These are phyloP conservation scores for Leucozona laternaria DNA, from an alignment of 2,888 invertebrate genomes.

Conservation along the genomic window DNA sequence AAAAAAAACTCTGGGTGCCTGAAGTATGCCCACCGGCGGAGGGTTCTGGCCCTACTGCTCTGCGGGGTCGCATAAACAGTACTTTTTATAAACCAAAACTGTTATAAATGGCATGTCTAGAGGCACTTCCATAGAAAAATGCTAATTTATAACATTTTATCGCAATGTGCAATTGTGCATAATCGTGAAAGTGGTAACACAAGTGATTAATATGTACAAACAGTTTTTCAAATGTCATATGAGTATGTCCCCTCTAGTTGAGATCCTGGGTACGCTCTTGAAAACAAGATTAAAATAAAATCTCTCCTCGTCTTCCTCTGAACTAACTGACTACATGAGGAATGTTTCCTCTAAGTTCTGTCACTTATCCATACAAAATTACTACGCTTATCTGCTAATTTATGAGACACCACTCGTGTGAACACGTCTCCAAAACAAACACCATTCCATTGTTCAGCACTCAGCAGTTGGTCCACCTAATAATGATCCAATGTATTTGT, in stretches of 20 bases:
- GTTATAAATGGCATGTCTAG: too few relatives aligned
- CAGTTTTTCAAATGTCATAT: too few relatives aligned
- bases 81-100: too few relatives aligned
- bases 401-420: conserved; percentile 68
- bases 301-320: background rate
- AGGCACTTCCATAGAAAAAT: too few relatives aligned
- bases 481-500: conserved; percentile 20
- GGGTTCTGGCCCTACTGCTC: too few relatives aligned
- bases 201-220: too few relatives aligned
- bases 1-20: too few relatives aligned
- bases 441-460: conserved; percentile 41
- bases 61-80: too few relatives aligned
- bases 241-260: background rate
- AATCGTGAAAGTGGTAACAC: too few relatives aligned
- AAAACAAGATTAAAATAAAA: conserved; percentile 16
- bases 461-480: conserved; percentile 24
- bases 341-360: conserved; percentile 14
- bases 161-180: too few relatives aligned
- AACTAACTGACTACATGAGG: background rate
- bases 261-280: background rate
- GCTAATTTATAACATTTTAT: too few relatives aligned
- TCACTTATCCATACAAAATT: conserved; percentile 1
- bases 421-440: conserved; percentile 47
- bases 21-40: too few relatives aligned
- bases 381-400: conserved; percentile 47